Percentiles rank a stretch among this genome's conserved stretches.
phyloP scores from a whole-genome alignment of 2,888 invertebrate genomes.

The Ophion ellenae region DNA sequence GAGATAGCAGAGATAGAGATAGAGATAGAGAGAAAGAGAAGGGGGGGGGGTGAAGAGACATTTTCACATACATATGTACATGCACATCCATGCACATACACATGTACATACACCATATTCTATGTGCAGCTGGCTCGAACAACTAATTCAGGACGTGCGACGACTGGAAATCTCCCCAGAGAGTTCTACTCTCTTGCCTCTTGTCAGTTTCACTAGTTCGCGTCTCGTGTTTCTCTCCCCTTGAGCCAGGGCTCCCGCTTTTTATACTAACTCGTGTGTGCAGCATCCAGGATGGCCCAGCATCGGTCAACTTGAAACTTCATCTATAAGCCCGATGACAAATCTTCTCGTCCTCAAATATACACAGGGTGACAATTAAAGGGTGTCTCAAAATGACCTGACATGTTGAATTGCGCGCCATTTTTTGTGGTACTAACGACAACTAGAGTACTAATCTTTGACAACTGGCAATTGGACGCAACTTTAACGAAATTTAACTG shows the following conservation, averaged over 20 bases:
- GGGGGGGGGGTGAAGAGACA: no score
- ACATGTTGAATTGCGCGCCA: no score
- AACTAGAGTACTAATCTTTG: no score
- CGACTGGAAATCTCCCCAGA: constrained; percentile 78
- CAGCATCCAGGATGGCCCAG: constrained; percentile 48
- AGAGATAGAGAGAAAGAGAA: no score
- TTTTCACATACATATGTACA: not conserved
- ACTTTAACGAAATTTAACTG: no score
- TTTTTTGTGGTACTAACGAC: no score
- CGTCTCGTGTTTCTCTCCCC: constrained; percentile 41
- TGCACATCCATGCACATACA: constrained; percentile 42
- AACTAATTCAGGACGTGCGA: constrained; percentile 82
- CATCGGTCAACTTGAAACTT: constrained; percentile 39
- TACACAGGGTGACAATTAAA: not conserved
- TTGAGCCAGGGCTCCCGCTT: not conserved
- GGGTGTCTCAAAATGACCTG: no score
- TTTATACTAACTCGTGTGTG: constrained; percentile 36
- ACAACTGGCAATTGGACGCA: no score
- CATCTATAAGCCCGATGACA: constrained; percentile 25
- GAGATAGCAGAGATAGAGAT: no score
- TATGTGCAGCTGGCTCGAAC: constrained; percentile 80
- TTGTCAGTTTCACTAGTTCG: constrained; percentile 49
- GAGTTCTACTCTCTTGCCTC: constrained; percentile 44
- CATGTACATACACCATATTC: constrained; percentile 76
- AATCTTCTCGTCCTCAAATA: constrained; percentile 19